Percentiles rank a stretch among this genome's conserved stretches.
These are phyloP conservation scores for Tauraco hartlaubi DNA, from an alignment of 2,797 vertebrate species.

Conservation along the genomic window DNA sequence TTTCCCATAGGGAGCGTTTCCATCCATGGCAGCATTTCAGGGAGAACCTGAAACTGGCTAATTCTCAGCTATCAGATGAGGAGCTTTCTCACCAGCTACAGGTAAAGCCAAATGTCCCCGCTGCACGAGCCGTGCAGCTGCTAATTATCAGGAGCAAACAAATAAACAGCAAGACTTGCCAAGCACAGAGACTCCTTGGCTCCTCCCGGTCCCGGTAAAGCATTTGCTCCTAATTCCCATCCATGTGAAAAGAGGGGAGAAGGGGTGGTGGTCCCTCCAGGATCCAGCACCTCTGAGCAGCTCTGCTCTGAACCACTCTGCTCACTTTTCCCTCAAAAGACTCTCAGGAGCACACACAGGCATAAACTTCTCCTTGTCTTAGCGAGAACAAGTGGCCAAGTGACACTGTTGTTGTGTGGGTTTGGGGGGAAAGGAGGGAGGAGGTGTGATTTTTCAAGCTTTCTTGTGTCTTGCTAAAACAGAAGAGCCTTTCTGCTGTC, in stretches of 20 bases:
- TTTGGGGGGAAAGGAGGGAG: slow-evolving; percentile 69
- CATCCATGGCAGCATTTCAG: not conserved
- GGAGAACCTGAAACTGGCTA: slow-evolving; percentile 54
- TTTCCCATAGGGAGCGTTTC: not conserved
- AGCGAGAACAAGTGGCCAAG: slow-evolving; percentile 78
- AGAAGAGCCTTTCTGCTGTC: slow-evolving; percentile 81
- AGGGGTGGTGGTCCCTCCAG: not conserved
- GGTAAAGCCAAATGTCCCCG: slow-evolving; percentile 50
- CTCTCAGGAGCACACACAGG: slow-evolving; percentile 18
- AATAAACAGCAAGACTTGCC: slow-evolving; percentile 9
- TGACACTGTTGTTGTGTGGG: slow-evolving; percentile 71
- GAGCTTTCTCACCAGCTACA: slow-evolving; percentile 57
- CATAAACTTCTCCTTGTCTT: slow-evolving; percentile 60
- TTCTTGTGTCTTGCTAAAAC: slow-evolving; percentile 77
- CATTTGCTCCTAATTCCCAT: not conserved
- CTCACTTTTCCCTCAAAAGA: slow-evolving; percentile 27
- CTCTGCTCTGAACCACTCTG: slow-evolving; percentile 45
- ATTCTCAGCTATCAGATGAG: slow-evolving; percentile 35
- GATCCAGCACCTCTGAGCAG: not conserved
- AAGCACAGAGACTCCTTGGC: not conserved
- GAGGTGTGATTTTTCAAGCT: slow-evolving; percentile 80
- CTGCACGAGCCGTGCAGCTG: not conserved
- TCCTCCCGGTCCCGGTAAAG: not conserved
- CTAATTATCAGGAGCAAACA: not conserved
- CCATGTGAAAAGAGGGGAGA: not conserved